Conservation (phyloP, 92 coral and sea anemone species). For the Umimayanthus kanabou region DNA sequence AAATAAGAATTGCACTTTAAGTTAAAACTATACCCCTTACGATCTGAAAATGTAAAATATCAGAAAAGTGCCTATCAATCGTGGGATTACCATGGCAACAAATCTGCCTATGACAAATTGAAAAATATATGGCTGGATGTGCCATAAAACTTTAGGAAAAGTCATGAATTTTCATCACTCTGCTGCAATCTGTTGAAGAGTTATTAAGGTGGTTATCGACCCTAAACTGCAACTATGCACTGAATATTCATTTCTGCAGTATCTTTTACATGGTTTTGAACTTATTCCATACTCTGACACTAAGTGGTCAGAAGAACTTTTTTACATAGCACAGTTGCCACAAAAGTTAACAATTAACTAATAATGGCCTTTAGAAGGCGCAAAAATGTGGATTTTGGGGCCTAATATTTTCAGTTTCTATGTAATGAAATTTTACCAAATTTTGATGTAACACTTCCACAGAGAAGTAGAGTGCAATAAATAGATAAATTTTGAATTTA, state of each 20-base stretch:
- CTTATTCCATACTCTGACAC: background rate
- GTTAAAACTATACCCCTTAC: too few species aligned
- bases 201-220: too few species aligned
- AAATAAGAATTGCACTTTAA: too few species aligned
- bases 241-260: background rate
- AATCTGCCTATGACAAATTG: too few species aligned
- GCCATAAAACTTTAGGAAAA: too few species aligned
- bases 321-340: background rate
- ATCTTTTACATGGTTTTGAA: background rate
- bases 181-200: too few species aligned
- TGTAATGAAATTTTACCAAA: background rate
- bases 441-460: background rate
- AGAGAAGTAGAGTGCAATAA: background rate
- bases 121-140: too few species aligned
- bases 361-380: background rate
- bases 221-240: background rate
- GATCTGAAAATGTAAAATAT: too few species aligned
- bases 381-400: background rate
- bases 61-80: too few species aligned
- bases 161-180: too few species aligned
- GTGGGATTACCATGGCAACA: too few species aligned
- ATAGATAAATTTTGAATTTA: background rate
- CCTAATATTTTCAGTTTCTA: background rate
- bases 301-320: background rate
- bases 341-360: constrained; percentile 12